Base-by-base conservation (phyloP, 2,888 invertebrate species). In the Pterostichus madidus region DNA sequence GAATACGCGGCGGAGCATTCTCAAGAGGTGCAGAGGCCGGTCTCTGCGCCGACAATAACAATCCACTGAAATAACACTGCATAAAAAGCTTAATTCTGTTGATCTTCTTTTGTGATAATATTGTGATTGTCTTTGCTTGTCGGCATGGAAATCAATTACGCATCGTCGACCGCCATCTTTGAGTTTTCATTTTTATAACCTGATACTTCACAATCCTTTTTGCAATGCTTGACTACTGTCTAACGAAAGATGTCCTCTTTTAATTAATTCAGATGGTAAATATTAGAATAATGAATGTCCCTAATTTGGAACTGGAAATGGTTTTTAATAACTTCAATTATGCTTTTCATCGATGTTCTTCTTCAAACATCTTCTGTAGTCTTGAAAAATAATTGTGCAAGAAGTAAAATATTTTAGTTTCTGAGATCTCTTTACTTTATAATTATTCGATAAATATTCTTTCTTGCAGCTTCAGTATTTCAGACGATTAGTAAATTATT, bases 51-150 rank as follows among this genome's bases (percentile, higher is more conserved):
- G 83, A 77, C 83, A 83, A 83, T 83, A 83, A 83, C 77, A 83
- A 83, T 83, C 83, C 83, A 17, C 49, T 77, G 53, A 77, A 83
- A 77, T 77, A 83, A 83, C 83, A 83, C 76, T 35, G 83, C 83
- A 83, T 83, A 68, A 83, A 81, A 83, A 83, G 83, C 77, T 83
- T 77, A 83, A 83, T 83, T 83, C 83, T 77, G 68, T 83, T 83
- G 77, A 77, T 83, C 83, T 77, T 83, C 76, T 35, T 68, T 49
- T 52, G 77, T 52, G 52, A 83, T 83, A 83, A 83, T 83, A 83
- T 83, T 83, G 56, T 73, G 59, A 75, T 81, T 81, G 73, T 64
- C 83, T 83, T 76, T 61, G 80, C 56, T 35, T 52, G 31, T 52
- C 49, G 44, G 71, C 39, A 56, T 44, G 35, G 39, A 52, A 80